Base-by-base conservation (phyloP, 2,888 invertebrate species). In the Epicampocera succincta region DNA sequence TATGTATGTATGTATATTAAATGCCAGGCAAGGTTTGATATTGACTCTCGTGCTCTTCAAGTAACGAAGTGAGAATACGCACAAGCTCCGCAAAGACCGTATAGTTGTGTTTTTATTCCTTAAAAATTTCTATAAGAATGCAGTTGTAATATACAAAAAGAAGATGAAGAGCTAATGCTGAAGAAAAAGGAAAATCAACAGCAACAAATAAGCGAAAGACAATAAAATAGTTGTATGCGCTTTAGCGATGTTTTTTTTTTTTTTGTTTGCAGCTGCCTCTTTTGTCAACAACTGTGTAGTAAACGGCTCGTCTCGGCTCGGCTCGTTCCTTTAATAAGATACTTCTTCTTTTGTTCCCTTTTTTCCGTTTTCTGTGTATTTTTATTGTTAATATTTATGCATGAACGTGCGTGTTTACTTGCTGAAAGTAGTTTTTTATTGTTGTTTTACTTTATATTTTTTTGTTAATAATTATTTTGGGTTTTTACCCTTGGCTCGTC, bases 231-330 rank as follows among this genome's bases (percentile, higher is more conserved):
- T 76, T 56, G 63, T 74, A 65, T 78, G 69, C 78, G 48, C 75
- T 75, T 78, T 77, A 61, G 80, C 81, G 69, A 80, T 84, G 77
- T 83, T 82, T 80, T 82, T 63, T 74, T 84, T 77, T 83, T 82
- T 80, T 82, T 63, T 74, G 82, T 83, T 85, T 84, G 84, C 85
- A 85, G 85, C 85, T 85, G 85, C 80, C 81, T 66, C 78, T 74
- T 72, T 65, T 83, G 72, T 78, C 68, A 58, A 66, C 71, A 77
- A 75, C 50, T 44, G 74, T 73, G 72, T 52, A 61, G 48, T 66
- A 68, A 50, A 72, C 73, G 65, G 50, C 77, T n/a, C n/a, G n/a
- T n/a, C n/a, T n/a, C n/a, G n/a, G n/a, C n/a, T n/a, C 73, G 65
- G 50, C 77, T 75, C 65, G 77, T 80, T 84, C 75, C 76, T 50